phyloP scores from a whole-genome alignment of 2,888 invertebrate species.

The Nemurella pictetii region DNA sequence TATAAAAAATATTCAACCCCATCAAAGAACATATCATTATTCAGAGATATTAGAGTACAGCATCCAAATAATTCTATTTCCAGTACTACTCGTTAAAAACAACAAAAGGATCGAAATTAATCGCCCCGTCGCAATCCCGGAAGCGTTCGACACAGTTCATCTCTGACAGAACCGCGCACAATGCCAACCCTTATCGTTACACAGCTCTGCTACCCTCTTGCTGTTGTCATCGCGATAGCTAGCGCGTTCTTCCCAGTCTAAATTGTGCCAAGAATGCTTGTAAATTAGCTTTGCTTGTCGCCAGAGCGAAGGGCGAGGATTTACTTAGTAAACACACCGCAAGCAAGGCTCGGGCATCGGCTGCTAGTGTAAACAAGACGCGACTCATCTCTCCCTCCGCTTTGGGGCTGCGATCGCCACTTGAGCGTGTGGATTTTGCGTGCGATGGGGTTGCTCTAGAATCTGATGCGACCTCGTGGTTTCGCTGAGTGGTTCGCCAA shows the following conservation, averaged over 20 bases:
- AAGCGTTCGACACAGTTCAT: too few relatives aligned
- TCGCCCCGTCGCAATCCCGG: too few relatives aligned
- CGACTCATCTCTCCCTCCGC: not conserved
- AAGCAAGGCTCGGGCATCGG: not conserved
- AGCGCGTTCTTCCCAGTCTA: not conserved
- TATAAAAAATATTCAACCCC: too few relatives aligned
- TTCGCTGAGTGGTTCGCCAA: not conserved
- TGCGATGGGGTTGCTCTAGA: too few relatives aligned
- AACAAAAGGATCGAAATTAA: too few relatives aligned
- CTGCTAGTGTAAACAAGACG: not conserved
- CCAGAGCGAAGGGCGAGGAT: not conserved
- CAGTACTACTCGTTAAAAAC: too few relatives aligned
- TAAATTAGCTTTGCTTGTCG: not conserved
- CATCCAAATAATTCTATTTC: too few relatives aligned
- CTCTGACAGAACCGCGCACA: too few relatives aligned
- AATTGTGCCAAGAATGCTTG: not conserved
- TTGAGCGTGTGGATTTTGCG: not conserved
- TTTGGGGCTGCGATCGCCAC: not conserved
- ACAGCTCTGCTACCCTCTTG: too few relatives aligned
- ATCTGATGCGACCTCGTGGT: not conserved
- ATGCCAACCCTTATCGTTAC: too few relatives aligned
- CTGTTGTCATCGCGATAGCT: conserved; percentile 49
- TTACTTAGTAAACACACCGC: not conserved
- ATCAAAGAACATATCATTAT: too few relatives aligned
- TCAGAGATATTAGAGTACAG: too few relatives aligned